A percentile compares a stretch with the other conserved stretches of the same genome.
phyloP scores from a whole-genome alignment of 2,888 invertebrate species.

The Synergus gifuensis region DNA sequence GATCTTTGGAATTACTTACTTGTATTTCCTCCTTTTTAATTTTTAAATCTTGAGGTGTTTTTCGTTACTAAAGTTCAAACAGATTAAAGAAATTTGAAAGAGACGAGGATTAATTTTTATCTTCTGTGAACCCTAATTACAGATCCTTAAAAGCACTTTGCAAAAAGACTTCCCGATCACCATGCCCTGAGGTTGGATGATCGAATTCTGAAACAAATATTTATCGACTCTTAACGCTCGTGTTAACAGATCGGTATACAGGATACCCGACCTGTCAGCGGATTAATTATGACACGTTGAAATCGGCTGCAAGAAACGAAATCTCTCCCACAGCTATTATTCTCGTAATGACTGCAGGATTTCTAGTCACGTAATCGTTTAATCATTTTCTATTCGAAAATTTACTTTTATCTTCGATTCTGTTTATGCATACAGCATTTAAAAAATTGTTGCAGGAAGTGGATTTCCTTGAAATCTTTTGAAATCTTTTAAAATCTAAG shows the following conservation, averaged over 20 bases:
- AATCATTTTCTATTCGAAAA: background rate
- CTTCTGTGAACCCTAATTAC: slow-evolving; percentile 6
- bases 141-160: background rate
- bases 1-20: background rate
- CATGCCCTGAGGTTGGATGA: background rate
- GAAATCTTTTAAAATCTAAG: no score
- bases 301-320: slow-evolving; percentile 22
- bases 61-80: background rate
- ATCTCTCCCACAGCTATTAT: slow-evolving; percentile 26
- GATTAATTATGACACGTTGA: slow-evolving; percentile 35
- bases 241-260: slow-evolving; percentile 35
- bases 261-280: slow-evolving; percentile 28
- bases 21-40: background rate
- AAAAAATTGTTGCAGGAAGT: background rate
- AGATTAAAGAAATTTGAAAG: background rate
- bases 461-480: no score
- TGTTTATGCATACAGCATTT: background rate
- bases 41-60: background rate
- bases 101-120: slow-evolving; percentile 19
- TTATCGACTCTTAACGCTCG: slow-evolving; percentile 33
- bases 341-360: slow-evolving; percentile 25
- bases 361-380: slow-evolving; percentile 18
- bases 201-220: slow-evolving; percentile 22
- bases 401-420: background rate
- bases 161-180: slow-evolving; percentile 5